Base-by-base conservation (phyloP, 1,140 invertebrate species). In the Triops cancriformis region DNA sequence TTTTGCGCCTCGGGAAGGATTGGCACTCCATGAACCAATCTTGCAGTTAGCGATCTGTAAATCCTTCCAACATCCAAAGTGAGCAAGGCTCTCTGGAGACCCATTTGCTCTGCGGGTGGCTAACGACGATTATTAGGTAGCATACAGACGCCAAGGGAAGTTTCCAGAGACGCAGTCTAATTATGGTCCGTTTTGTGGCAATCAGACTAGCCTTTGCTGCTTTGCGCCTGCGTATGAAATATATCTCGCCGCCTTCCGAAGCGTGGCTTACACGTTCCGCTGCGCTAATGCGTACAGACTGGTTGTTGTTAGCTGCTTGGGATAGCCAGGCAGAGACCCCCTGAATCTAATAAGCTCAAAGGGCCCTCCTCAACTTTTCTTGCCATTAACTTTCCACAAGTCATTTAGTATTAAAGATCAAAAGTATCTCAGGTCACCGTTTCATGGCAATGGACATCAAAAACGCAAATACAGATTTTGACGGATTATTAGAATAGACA, bases 101-200 rank as follows among this genome's bases (percentile, higher is more conserved):
- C 51, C 14, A 64, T 64, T 64, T 64, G 14, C 51, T 18, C 51
- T 64, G 51, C 51, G 51, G 51, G 51, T 64, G 51, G 51, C 51
- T 64, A 64, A 37, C 51, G 18, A 23, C 51, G 23, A 64, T 64
- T 64, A 64, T 23, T 64, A 64, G 51, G 51, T 64, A 64, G 18
- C 51, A 64, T 2, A 64, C 51, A 64, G 51, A 64, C 51, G 51
- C 51, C 51, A 64, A n/a, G 14, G 51, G 18, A 64, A 64, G 51
- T 64, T 64, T 23, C 18, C 23, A 23, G 23, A 64, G 51, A 64
- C 51, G 51, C 14, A 64, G 51, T 9, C 51, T 64, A 64, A 64
- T 64, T 64, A 64, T 64, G 51, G 51, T 64, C 51, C 51, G 51
- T 64, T 64, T 64, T 64, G 51, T 64, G 51, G 51, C 51, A 64